phyloP scores from a whole-genome alignment of 2,888 invertebrate genomes.

The Ctena decussata region DNA sequence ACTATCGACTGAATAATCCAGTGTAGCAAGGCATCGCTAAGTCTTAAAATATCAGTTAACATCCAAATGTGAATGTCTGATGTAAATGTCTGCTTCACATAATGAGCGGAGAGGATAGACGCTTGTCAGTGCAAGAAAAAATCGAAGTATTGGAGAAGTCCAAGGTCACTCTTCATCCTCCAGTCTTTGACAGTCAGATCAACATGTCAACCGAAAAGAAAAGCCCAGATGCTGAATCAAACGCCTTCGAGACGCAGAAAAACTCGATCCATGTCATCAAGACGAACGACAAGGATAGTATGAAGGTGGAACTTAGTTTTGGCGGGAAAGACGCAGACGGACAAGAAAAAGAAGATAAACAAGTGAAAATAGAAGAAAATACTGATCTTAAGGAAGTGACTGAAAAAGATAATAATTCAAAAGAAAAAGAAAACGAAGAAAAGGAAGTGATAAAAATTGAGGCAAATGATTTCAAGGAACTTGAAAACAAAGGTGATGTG shows the following conservation, averaged over 20 bases:
- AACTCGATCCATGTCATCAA: conserved; percentile 45
- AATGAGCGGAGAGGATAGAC: neutral
- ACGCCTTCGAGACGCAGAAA: conserved; percentile 5
- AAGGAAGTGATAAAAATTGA: neutral
- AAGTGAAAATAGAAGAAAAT: neutral
- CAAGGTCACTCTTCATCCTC: neutral
- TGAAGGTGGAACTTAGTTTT: neutral
- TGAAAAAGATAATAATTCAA: neutral
- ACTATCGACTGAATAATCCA: neutral
- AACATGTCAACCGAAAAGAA: conserved; percentile 26
- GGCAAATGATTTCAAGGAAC: too few species aligned
- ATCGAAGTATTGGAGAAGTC: neutral
- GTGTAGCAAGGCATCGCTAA: neutral
- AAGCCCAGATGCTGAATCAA: neutral
- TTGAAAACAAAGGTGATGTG: too few species aligned
- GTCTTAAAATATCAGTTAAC: conserved; percentile 3
- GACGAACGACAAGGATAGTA: conserved; percentile 9
- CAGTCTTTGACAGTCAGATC: neutral
- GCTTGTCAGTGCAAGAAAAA: conserved; percentile 3
- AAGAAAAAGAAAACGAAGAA: neutral
- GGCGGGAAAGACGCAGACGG: neutral
- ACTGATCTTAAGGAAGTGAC: neutral
- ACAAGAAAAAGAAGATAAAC: conserved; percentile 4
- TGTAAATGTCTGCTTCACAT: too few species aligned
- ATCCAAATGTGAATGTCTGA: neutral